These are phyloP conservation scores for Choristoneura rosaceana DNA, from an alignment of 2,888 invertebrate species.

Conservation along the genomic window DNA sequence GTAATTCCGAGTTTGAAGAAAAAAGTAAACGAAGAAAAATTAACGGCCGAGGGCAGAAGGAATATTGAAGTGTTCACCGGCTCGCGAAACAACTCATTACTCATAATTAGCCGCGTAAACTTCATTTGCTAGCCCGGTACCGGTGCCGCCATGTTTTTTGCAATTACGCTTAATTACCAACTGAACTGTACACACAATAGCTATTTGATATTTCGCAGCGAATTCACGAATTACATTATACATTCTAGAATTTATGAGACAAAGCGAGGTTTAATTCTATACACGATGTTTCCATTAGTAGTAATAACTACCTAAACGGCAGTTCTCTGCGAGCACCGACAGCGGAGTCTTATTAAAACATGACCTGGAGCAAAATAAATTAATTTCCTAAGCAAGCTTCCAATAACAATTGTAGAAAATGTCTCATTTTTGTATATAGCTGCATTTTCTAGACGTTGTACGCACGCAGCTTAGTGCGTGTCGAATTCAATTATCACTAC, in stretches of 20 bases:
- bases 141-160: slow-evolving; percentile 52
- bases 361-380: slow-evolving; percentile 20
- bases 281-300: slow-evolving; percentile 40
- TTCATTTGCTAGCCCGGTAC: slow-evolving; percentile 62
- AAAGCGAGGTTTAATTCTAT: slow-evolving; percentile 22
- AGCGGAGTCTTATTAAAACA: slow-evolving; percentile 18
- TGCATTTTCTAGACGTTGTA: too few relatives aligned
- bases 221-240: slow-evolving; percentile 29
- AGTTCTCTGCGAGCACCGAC: slow-evolving; percentile 9
- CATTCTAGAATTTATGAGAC: slow-evolving; percentile 21
- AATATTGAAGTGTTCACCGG: slow-evolving; percentile 61
- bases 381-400: slow-evolving; percentile 8
- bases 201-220: slow-evolving; percentile 14
- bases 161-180: slow-evolving; percentile 54
- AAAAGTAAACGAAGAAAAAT: slow-evolving; percentile 60
- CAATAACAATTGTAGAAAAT: slow-evolving; percentile 13
- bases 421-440: background rate
- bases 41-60: slow-evolving; percentile 54
- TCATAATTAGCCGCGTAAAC: slow-evolving; percentile 77
- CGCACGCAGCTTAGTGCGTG: too few relatives aligned
- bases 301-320: slow-evolving; percentile 23
- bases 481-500: too few relatives aligned
- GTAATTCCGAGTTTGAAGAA: slow-evolving; percentile 35
- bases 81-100: slow-evolving; percentile 66
- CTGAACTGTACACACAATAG: slow-evolving; percentile 25